Evolutionary conservation across 2,888 invertebrate species (phyloP).

Genomic region (Morpho helenor): DNA sequence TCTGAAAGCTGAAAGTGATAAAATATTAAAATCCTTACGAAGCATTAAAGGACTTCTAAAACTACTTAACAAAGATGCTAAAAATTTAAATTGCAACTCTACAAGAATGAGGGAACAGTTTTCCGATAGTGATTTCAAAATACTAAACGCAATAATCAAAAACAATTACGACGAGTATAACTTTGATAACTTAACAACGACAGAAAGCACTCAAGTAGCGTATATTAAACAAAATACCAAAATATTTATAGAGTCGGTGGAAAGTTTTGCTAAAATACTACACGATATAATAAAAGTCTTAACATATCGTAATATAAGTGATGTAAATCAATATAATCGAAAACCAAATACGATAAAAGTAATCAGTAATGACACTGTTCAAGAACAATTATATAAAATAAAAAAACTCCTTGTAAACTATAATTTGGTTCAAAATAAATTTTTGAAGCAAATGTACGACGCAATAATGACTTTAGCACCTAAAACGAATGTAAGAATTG

Average conservation of each 20-base stretch:
- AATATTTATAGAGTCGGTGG: constrained; percentile 48
- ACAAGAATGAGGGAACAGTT: constrained; percentile 22
- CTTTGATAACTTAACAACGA: constrained; percentile 33
- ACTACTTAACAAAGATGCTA: constrained; percentile 17
- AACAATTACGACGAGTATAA: constrained; percentile 29
- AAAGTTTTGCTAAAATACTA: constrained; percentile 48
- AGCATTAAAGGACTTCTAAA: constrained; percentile 47
- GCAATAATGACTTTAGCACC: constrained; percentile 38
- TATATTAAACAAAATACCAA: constrained; percentile 51
- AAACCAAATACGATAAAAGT: constrained; percentile 6
- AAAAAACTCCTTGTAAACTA: constrained; percentile 45
- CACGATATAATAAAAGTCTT: constrained; percentile 48
- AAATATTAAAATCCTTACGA: constrained; percentile 46
- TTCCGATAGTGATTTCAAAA: constrained; percentile 36
- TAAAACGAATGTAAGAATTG: constrained; percentile 9
- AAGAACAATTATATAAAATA: constrained; percentile 37
- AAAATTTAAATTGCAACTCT: constrained; percentile 15
- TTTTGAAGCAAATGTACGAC: constrained; percentile 51
- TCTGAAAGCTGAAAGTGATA: constrained; percentile 44
- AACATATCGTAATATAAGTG: constrained; percentile 28
- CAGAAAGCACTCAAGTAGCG: constrained; percentile 42
- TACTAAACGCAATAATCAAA: constrained; percentile 45
- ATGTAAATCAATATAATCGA: constrained; percentile 12
- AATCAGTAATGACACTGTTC: constrained; percentile 17
- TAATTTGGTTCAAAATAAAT: constrained; percentile 52